A percentile compares a stretch with the other conserved stretches of the same genome.
Conservation (phyloP, 2,797 vertebrate genomes). For the Eupleurogrammus muticus region DNA sequence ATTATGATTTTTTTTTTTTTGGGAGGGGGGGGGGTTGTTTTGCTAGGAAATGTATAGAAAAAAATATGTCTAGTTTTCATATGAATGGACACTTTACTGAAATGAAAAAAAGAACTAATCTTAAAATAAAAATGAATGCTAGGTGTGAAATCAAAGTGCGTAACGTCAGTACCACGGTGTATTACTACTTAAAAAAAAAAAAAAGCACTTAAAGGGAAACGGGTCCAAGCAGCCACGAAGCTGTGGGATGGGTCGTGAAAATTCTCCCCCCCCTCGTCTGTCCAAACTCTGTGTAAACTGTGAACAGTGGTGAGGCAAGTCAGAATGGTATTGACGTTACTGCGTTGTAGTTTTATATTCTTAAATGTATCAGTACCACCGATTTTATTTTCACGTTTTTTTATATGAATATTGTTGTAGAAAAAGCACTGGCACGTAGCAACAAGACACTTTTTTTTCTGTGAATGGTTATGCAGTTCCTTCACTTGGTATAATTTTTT, state of each 20-base stretch:
- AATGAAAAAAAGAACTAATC: constrained; percentile 80
- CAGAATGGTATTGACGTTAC: constrained; percentile 84
- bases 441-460: constrained; percentile 81
- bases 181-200: constrained; percentile 57
- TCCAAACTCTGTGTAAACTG: constrained; percentile 81
- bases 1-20: too few relatives aligned
- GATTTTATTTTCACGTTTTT: constrained; percentile 83
- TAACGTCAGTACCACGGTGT: constrained; percentile 80
- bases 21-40: too few relatives aligned
- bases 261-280: constrained; percentile 65
- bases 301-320: constrained; percentile 81
- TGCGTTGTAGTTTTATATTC: constrained; percentile 85
- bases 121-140: constrained; percentile 80
- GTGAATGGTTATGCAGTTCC: constrained; percentile 84
- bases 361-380: constrained; percentile 83
- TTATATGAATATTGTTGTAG: constrained; percentile 84
- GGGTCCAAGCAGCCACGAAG: constrained; percentile 35
- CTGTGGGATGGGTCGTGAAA: constrained; percentile 57
- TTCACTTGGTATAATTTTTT: constrained; percentile 75
- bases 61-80: constrained; percentile 86
- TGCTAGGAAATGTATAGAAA: constrained; percentile 83
- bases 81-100: constrained; percentile 87
- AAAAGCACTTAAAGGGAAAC: constrained; percentile 79
- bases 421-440: constrained; percentile 83
- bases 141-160: constrained; percentile 77